Percentiles rank a stretch among this genome's conserved stretches.
Conservation (phyloP, 2,888 invertebrate species). For the Microctonus hyperodae region DNA sequence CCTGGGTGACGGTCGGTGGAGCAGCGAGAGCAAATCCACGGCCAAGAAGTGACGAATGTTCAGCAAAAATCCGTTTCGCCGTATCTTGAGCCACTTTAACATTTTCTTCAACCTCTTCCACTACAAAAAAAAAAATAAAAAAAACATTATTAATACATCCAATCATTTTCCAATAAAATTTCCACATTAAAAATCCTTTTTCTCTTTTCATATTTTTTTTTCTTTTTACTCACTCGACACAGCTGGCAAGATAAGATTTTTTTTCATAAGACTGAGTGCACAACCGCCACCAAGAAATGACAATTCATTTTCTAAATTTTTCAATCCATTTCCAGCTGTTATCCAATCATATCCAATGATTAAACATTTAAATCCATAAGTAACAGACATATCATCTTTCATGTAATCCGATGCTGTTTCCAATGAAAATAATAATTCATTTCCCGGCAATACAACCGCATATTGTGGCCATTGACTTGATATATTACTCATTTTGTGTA, state of each 20-base stretch:
- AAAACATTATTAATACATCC: neutral
- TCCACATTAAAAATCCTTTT: no score
- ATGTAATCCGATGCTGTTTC: slow-evolving; percentile 96
- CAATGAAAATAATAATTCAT: slow-evolving; percentile 92
- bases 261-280: slow-evolving; percentile 87
- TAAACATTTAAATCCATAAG: slow-evolving; percentile 82
- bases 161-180: neutral
- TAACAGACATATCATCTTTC: slow-evolving; percentile 84
- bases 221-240: slow-evolving; percentile 64
- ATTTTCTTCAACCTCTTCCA: slow-evolving; percentile 76
- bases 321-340: slow-evolving; percentile 66
- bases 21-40: slow-evolving; percentile 90
- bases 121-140: slow-evolving; percentile 51
- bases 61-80: slow-evolving; percentile 62
- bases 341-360: slow-evolving; percentile 85
- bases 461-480: slow-evolving; percentile 85
- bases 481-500: slow-evolving; percentile 72
- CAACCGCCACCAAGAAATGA: slow-evolving; percentile 91
- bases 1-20: slow-evolving; percentile 87
- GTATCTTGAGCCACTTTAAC: slow-evolving; percentile 74
- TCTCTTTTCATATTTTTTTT: neutral
- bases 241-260: slow-evolving; percentile 75
- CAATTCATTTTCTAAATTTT: slow-evolving; percentile 87
- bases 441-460: slow-evolving; percentile 84
- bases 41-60: slow-evolving; percentile 80